A percentile compares a stretch with the other conserved stretches of the same genome.
These are phyloP conservation scores for Andricus grossulariae DNA, from an alignment of 1,140 invertebrate genomes.

Conservation along the genomic window DNA sequence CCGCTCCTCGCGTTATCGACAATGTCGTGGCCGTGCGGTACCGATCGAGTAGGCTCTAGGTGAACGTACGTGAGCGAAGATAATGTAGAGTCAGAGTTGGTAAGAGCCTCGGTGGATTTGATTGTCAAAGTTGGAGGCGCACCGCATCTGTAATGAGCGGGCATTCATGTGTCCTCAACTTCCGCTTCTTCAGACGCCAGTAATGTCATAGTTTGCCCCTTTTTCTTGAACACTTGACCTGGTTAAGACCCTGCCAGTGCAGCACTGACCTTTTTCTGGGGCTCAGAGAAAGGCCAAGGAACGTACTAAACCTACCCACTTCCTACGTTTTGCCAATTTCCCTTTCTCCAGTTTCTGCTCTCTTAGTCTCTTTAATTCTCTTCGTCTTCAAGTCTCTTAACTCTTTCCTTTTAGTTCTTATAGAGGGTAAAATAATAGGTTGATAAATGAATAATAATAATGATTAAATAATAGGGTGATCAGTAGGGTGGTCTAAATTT, in stretches of 20 bases:
- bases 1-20: constrained; percentile 2
- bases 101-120: not conserved
- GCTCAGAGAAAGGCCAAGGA: not conserved
- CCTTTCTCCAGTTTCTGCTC: not conserved
- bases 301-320: not conserved
- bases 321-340: not conserved
- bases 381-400: not conserved
- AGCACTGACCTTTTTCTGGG: constrained; percentile 4
- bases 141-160: not conserved
- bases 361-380: not conserved
- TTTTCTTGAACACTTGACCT: constrained; percentile 7
- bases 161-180: not conserved
- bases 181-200: constrained; percentile 4
- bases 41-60: not conserved
- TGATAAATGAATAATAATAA: too few relatives aligned
- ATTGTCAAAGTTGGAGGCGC: not conserved
- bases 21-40: not conserved
- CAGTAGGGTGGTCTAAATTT: too few relatives aligned
- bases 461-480: too few relatives aligned
- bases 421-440: too few relatives aligned
- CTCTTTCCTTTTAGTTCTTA: not conserved
- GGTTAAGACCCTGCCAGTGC: not conserved
- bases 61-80: not conserved
- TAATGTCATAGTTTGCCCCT: not conserved
- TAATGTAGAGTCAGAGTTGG: not conserved